Evolutionary conservation across 2,113 vertebrate species (phyloP).

Genomic region (Salvelinus fontinalis): DNA sequence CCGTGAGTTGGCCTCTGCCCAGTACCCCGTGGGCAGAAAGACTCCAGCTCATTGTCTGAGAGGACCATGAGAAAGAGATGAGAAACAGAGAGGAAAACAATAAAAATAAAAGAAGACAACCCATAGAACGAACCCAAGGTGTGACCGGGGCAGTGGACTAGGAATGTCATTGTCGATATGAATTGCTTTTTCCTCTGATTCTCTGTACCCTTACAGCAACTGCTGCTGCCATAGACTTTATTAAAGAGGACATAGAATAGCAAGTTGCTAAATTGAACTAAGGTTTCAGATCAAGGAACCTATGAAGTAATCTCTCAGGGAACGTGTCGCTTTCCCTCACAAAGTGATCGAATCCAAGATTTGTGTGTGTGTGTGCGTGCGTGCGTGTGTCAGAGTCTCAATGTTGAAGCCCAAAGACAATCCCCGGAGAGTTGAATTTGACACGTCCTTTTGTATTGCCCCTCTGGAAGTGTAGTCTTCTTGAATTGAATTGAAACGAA

Average conservation of each 20-base stretch:
- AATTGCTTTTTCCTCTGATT: too few species aligned
- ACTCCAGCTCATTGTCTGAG: not conserved
- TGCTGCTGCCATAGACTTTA: too few species aligned
- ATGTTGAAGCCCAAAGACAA: too few species aligned
- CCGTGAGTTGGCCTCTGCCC: not conserved
- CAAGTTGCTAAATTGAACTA: too few species aligned
- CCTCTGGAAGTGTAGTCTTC: too few species aligned
- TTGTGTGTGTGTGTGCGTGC: not conserved
- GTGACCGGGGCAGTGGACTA: slow-evolving; percentile 29
- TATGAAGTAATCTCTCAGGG: not conserved
- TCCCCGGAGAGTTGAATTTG: too few species aligned
- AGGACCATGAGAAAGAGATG: slow-evolving; percentile 22
- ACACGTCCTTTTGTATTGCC: too few species aligned
- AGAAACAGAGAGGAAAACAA: slow-evolving; percentile 27
- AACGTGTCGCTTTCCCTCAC: not conserved
- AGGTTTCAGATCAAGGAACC: too few species aligned
- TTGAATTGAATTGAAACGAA: too few species aligned
- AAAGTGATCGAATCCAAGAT: not conserved
- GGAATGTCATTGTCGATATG: not conserved
- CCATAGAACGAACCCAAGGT: slow-evolving; percentile 20
- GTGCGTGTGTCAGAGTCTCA: not conserved
- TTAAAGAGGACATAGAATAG: too few species aligned
- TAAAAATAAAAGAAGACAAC: not conserved
- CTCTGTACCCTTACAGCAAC: too few species aligned
- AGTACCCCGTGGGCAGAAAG: slow-evolving; percentile 26